phyloP scores from a whole-genome alignment of 2,797 vertebrate genomes.

The Alcedo quadribrachys region DNA sequence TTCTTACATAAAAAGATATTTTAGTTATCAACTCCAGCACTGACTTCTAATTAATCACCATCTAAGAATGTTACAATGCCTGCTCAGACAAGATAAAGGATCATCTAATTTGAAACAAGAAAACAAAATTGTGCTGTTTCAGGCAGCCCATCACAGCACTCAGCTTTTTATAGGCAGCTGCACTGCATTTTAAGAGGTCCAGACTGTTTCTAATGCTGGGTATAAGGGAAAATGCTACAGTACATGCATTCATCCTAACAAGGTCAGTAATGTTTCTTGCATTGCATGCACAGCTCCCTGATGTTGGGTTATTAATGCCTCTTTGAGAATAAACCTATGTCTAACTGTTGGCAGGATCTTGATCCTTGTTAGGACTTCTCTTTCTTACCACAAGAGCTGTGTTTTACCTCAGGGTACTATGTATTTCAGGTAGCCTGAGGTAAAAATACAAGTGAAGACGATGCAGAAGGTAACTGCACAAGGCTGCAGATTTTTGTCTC shows the following conservation, averaged over 20 bases:
- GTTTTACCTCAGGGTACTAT: conserved; percentile 43
- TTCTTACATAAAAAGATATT: not conserved
- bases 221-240: not conserved
- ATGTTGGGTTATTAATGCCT: not conserved
- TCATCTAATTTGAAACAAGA: not conserved
- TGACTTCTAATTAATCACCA: not conserved
- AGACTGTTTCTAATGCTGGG: not conserved
- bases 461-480: not conserved
- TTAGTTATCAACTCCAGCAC: not conserved
- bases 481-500: not conserved
- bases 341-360: not conserved
- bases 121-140: not conserved
- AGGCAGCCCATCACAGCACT: not conserved
- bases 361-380: not conserved
- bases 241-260: not conserved
- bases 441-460: conserved; percentile 10
- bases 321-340: not conserved
- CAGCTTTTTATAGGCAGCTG: not conserved
- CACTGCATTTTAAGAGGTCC: not conserved
- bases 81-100: not conserved
- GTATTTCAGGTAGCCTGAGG: conserved; percentile 44
- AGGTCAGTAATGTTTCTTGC: not conserved
- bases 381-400: not conserved
- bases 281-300: not conserved
- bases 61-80: not conserved